Evolutionary conservation across 1,140 invertebrate genomes (phyloP), one percentile per base, ranked within the genome.

Genomic region (Bombus soroeensis): DNA sequence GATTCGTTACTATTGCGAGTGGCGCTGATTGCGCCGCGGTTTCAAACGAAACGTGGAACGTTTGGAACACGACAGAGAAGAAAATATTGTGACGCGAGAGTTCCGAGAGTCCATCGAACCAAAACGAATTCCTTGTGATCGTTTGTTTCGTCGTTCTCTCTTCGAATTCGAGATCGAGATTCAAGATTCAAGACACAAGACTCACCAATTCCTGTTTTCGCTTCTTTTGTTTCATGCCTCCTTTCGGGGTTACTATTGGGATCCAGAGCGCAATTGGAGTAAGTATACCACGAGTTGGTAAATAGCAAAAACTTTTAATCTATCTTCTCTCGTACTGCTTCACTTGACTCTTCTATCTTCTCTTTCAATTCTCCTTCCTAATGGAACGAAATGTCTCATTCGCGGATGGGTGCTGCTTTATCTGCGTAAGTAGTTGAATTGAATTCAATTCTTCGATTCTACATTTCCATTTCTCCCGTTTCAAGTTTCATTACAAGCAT

Each of bases 231-330:
- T 96, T 93, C 96, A 96, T 96, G 95, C 95, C 91, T 91, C 89
- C 90, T 93, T 92, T 92, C 81, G 92, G 88, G 89, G 81, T 92
- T 84, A 90, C 87, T 76, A 89, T 90, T 91, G 93, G 92, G 93
- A 90, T 89, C 90, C 95, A 96, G 96, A 95, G 96, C 96, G 89
- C 96, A 96, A 92, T 95, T 96, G 94, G 96, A 96, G 96, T 96
- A 95, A 96, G 96, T 96, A 96, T 92, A 71, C 72, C 28, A 84
- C 70, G 86, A 82, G 39, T 32, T 82, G 68, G 76, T n/a, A 72
- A 74, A 62, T 68, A 83, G n/a, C 64, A 41, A 86, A 75, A 88
- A 39, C 75, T 88, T 83, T 84, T 59, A 87, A 89, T 41, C 37
- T 77, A 53, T 71, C 64, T 75, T 89, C 62, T 87, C 78, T 76